Evolutionary conservation across 2,113 vertebrate species (phyloP), one percentile per base, ranked within the genome.

Genomic region (Hemichromis elongatus): DNA sequence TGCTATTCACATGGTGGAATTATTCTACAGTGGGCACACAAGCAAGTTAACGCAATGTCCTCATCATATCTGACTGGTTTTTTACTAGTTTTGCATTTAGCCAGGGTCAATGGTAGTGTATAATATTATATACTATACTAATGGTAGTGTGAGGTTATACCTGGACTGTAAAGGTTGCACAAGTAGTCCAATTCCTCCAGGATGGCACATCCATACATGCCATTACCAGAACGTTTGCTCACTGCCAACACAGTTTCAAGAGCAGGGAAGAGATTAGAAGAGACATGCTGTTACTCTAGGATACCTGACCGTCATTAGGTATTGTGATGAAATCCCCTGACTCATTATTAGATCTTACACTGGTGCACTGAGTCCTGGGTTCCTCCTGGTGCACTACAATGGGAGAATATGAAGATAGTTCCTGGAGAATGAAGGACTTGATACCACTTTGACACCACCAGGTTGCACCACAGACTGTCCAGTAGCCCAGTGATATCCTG

Each of bases 61-160:
- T 33, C 57, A 19, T 61, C 57, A 11, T 61, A 33, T 6, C 16
- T 61, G 2, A 61, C 0, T 33, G 9, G 33, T 61, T 33, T 33
- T 61, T 33, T 0, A 61, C 28, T 6, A 61, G 57, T 61, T 61
- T 61, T 61, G 33, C 57, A 61, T 61, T 61, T 3, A 5, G 5
- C 57, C 16, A 33, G 0, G 1, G 0, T 61, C 28, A 33, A 28
- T 9, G 33, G 9, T 61, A 6, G 33, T 33, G 19, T 16, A 19
- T 33, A 61, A 0, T 61, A 5, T 19, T 61, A 61, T 61, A 11
- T 33, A 0, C 28, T 59, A 19, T 10, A 59, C 26, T 59, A 2
- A 59, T 19, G 56, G 28, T 33, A 59, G 16, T 1, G 1, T 11
- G 1, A 59, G 5, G 28, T 59, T 28, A 59, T 33, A 59, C 3